Conservation (phyloP, 2,113 vertebrate species). For the Leptodactylus fuscus region DNA sequence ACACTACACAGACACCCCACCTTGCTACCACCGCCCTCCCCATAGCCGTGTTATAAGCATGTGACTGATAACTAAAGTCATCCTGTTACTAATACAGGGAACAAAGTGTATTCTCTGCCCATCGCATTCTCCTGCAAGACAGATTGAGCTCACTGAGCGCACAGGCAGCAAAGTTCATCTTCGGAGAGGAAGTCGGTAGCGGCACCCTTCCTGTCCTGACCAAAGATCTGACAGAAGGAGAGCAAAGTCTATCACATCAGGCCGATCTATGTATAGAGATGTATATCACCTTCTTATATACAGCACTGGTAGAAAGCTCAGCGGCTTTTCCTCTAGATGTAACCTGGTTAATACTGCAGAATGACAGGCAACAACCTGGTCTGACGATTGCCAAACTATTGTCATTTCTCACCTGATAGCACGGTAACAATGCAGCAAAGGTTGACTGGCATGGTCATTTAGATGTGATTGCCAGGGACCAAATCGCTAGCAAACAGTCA, state of each 20-base stretch:
- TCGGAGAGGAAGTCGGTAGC: background rate
- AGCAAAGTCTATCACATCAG: no score
- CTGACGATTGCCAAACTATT: no score
- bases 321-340: no score
- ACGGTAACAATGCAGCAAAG: no score
- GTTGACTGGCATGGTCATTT: no score
- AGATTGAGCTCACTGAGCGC: no score
- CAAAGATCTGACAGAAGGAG: background rate
- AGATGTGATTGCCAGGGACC: no score
- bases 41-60: background rate
- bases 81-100: background rate
- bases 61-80: background rate
- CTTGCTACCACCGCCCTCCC: background rate
- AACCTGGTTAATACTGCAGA: no score
- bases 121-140: background rate
- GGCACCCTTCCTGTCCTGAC: constrained; percentile 20
- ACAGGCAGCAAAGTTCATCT: background rate
- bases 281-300: background rate
- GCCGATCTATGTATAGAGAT: background rate
- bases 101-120: background rate
- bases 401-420: no score
- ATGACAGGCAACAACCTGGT: no score
- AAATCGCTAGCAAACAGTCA: no score
- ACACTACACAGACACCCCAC: background rate
- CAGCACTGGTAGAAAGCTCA: background rate